Conservation (phyloP, 2,797 vertebrate species). For the Chelonia mydas region DNA sequence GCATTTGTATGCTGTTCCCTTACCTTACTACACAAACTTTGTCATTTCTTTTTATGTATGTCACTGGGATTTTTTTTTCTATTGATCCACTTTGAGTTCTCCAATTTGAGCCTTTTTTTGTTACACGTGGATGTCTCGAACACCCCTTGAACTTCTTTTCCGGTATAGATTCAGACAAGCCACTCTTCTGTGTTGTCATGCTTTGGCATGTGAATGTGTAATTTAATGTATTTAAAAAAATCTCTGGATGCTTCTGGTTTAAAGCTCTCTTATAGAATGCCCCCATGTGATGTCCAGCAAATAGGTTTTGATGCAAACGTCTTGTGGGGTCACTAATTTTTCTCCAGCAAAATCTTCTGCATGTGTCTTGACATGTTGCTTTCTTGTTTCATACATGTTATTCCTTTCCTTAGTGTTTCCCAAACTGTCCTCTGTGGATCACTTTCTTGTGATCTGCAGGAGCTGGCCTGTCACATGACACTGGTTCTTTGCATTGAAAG, state of each 20-base stretch:
- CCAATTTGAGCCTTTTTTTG: no score
- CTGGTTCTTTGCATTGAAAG: neutral
- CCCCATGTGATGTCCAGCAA: neutral
- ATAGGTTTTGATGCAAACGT: neutral
- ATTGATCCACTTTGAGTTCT: no score
- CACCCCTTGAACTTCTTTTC: no score
- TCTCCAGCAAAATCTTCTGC: neutral
- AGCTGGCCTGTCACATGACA: rapidly evolving
- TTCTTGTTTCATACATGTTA: neutral
- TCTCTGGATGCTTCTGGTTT: neutral
- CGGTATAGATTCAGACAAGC: no score
- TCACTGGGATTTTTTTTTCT: no score
- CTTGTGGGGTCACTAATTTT: neutral
- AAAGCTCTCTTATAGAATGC: neutral
- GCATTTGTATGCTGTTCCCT: no score
- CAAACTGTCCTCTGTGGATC: neutral
- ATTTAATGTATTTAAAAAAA: neutral
- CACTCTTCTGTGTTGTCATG: no score
- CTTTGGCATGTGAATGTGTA: neutral
- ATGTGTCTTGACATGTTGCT: neutral
- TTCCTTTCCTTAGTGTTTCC: neutral
- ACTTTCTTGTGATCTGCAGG: neutral
- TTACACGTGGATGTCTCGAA: no score
- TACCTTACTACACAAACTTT: no score
- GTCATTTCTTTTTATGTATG: no score